A percentile compares a stretch with the other conserved stretches of the same genome.
Conservation (phyloP, 2,797 vertebrate genomes). For the Gymnodraco acuticeps region DNA sequence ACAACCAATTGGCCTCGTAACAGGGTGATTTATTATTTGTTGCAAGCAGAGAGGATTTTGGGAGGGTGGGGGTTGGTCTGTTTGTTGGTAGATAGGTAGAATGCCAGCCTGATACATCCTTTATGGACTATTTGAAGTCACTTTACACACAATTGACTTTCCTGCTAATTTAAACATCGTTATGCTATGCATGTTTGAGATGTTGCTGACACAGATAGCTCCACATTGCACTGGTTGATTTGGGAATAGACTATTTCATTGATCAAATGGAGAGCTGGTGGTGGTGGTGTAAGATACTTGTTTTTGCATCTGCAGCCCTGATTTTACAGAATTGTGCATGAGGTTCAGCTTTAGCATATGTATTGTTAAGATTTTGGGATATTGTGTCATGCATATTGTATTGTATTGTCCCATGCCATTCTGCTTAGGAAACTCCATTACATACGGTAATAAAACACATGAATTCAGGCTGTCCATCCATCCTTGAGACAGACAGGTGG, state of each 20-base stretch:
- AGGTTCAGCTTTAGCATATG: neutral
- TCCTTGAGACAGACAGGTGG: constrained; percentile 9
- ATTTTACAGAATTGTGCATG: neutral
- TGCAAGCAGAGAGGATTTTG: constrained; percentile 40
- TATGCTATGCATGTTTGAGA: neutral
- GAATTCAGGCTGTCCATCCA: neutral
- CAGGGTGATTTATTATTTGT: constrained; percentile 63
- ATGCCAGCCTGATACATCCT: no score
- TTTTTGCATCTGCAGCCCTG: neutral
- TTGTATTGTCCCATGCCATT: neutral
- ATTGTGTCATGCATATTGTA: neutral
- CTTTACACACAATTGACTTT: neutral
- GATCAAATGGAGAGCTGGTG: neutral
- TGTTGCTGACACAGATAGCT: neutral
- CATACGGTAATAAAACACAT: neutral
- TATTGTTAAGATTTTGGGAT: neutral
- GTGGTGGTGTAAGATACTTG: neutral
- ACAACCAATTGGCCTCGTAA: constrained; percentile 34
- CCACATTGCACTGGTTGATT: neutral
- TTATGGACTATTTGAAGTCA: constrained; percentile 4
- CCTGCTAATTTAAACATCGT: neutral
- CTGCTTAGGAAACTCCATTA: neutral
- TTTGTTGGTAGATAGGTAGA: neutral
- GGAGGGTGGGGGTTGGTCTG: constrained; percentile 13
- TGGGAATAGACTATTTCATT: neutral